phyloP scores from a whole-genome alignment of 2,113 vertebrate genomes.

The Chaetura pelagica region DNA sequence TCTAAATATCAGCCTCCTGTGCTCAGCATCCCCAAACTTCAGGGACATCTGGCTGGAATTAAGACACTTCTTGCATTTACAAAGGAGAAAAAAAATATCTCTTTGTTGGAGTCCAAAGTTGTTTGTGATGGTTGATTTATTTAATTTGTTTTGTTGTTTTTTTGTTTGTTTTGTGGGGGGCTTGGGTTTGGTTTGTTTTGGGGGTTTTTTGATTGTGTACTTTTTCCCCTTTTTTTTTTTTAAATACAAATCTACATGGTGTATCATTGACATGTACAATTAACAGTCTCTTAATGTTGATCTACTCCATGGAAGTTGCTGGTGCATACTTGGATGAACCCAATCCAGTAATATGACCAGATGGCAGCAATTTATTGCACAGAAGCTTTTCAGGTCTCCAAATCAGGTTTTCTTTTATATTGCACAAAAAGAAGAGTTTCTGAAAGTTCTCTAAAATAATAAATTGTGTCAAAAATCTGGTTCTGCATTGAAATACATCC shows the following conservation, averaged over 20 bases:
- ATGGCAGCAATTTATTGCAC: background rate
- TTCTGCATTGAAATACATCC: background rate
- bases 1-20: background rate
- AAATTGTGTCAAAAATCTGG: background rate
- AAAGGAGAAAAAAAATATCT: background rate
- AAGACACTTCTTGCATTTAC: background rate
- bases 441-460: background rate
- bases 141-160: no score
- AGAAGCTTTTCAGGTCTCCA: background rate
- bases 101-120: background rate
- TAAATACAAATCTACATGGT: background rate
- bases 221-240: no score
- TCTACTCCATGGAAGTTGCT: background rate
- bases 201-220: no score
- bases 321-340: background rate
- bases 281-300: background rate
- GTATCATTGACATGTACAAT: rapidly evolving
- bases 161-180: background rate
- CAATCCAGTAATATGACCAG: background rate
- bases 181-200: no score
- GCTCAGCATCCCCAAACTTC: background rate
- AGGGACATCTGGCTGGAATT: background rate
- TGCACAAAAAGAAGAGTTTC: background rate
- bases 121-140: no score
- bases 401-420: background rate